Percentiles rank a stretch among this genome's conserved stretches.
Evolutionary conservation across 2,797 vertebrate genomes (phyloP).

Genomic region (Melanitta fusca): DNA sequence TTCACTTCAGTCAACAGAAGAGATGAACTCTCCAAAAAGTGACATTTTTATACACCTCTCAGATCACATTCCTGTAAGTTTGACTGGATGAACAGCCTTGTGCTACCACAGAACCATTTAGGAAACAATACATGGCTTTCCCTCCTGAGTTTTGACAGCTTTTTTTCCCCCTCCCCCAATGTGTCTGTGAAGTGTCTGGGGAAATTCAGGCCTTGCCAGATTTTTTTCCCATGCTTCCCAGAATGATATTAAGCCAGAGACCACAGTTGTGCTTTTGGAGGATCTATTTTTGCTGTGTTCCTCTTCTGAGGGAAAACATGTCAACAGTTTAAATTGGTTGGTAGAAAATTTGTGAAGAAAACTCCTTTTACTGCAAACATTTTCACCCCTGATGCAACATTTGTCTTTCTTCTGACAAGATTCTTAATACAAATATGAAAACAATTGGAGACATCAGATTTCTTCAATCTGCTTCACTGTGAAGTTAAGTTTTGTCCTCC

Average conservation of each 20-base stretch:
- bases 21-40: not conserved
- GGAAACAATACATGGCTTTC: not conserved
- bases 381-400: not conserved
- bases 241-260: not conserved
- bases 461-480: not conserved
- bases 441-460: not conserved
- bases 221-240: not conserved
- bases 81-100: not conserved
- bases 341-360: not conserved
- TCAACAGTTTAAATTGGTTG: not conserved
- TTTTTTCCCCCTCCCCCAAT: accelerated
- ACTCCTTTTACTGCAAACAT: not conserved
- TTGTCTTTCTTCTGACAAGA: not conserved
- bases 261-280: not conserved
- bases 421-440: not conserved
- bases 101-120: not conserved
- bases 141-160: not conserved
- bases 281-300: not conserved
- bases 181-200: not conserved
- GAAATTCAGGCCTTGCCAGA: not conserved
- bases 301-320: not conserved
- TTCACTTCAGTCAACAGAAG: not conserved
- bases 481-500: not conserved
- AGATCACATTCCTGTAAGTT: not conserved
- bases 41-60: not conserved